Conservation (phyloP, 1,140 invertebrate genomes). For the Trichonephila inaurata region DNA sequence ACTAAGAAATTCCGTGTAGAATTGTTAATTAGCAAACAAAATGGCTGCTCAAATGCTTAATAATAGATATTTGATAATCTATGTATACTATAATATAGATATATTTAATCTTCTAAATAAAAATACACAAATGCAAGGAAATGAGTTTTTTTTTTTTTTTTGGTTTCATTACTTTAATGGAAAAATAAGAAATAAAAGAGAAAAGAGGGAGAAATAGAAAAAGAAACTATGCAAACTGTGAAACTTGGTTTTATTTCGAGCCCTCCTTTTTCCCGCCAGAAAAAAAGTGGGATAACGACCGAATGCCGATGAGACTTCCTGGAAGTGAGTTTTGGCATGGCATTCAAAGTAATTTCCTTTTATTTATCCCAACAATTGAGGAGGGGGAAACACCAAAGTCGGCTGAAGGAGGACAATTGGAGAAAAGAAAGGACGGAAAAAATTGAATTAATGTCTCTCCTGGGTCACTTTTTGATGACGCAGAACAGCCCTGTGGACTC, state of each 20-base stretch:
- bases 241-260: constrained; percentile 2
- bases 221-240: constrained; percentile 12
- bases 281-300: background rate
- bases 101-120: too few relatives aligned
- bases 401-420: constrained; percentile 30
- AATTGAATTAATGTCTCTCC: constrained; percentile 67
- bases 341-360: constrained; percentile 47
- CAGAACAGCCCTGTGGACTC: constrained; percentile 35
- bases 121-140: too few relatives aligned
- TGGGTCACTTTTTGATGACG: constrained; percentile 55
- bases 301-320: constrained; percentile 13
- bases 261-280: background rate
- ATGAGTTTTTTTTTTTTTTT: too few relatives aligned
- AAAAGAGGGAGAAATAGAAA: background rate
- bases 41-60: too few relatives aligned
- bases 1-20: too few relatives aligned
- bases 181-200: background rate
- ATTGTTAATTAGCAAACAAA: too few relatives aligned
- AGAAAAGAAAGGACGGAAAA: constrained; percentile 40
- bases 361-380: constrained; percentile 59
- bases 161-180: background rate
- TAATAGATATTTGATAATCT: too few relatives aligned
- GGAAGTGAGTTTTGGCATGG: constrained; percentile 22
- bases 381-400: background rate
- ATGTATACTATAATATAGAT: too few relatives aligned